These are phyloP conservation scores for Episyrphus balteatus DNA, from an alignment of 1,140 invertebrate species.

Conservation along the genomic window DNA sequence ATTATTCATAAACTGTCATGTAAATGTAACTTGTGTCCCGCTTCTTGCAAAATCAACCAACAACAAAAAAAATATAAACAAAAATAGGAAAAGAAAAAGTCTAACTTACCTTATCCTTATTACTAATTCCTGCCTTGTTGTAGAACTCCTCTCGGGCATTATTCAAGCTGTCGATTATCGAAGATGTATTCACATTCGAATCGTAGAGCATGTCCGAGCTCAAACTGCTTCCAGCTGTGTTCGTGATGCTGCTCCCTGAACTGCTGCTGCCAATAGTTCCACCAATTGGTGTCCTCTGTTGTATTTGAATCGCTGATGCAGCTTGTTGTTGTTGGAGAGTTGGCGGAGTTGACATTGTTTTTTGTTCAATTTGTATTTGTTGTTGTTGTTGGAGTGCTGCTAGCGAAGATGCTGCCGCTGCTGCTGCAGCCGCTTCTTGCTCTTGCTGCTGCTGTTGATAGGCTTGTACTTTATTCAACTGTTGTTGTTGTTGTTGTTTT, in stretches of 20 bases:
- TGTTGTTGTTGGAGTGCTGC: constrained; percentile 11
- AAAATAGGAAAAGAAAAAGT: too few relatives aligned
- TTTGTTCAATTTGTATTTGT: constrained; percentile 1
- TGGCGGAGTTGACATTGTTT: neutral
- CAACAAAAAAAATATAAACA: too few relatives aligned
- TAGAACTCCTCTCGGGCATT: constrained; percentile 28
- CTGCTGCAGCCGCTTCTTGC: constrained; percentile 6
- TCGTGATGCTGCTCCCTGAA: constrained; percentile 1
- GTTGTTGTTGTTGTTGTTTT: constrained; percentile 16
- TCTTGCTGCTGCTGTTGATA: neutral
- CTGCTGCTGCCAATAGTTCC: constrained; percentile 4
- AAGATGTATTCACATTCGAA: constrained; percentile 32
- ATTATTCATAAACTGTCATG: too few relatives aligned
- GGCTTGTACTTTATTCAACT: constrained; percentile 17
- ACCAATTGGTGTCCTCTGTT: constrained; percentile 7
- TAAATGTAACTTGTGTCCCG: too few relatives aligned
- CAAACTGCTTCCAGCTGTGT: constrained; percentile 5
- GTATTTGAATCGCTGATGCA: constrained; percentile 2
- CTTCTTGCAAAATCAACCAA: too few relatives aligned
- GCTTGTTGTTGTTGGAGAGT: constrained; percentile 1
- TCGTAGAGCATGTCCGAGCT: constrained; percentile 28
- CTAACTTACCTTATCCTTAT: constrained; percentile 32
- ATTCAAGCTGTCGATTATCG: constrained; percentile 33
- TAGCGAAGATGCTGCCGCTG: constrained; percentile 15
- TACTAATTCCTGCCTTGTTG: constrained; percentile 10